Evolutionary conservation across 2,797 vertebrate genomes (phyloP), one percentile per base, ranked within the genome.

Genomic region (Siniperca undulata): DNA sequence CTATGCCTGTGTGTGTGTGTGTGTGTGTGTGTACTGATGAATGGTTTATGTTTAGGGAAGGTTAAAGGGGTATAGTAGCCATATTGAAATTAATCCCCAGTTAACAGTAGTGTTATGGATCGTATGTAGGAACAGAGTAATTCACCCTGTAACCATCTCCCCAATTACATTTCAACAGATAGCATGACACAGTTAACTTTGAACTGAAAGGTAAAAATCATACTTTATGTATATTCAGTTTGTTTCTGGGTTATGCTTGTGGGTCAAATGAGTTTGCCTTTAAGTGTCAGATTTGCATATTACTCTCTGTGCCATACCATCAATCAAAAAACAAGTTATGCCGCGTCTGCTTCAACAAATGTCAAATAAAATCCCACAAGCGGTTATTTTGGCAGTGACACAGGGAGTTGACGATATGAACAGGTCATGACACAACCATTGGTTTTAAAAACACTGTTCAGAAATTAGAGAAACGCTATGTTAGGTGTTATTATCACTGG

Each of bases 311-410:
- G 27, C 61, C 24, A 40, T 40, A 48, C 53, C 11, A 19, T 27
- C 12, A 44, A 46, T 36, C 0, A 34, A 61, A 59, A 74, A 74
- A 77, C 70, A 61, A 42, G 71, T 70, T 84, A 30, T 27, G n/a
- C 7, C 1, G 2, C 53, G 8, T 27, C 5, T 38, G 5, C 10
- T 17, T 16, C 3, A 64, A 24, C 2, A n/a, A 2, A 44, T 22
- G 19, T 60, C n/a, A 65, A 38, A 62, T 50, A 16, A 36, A 55
- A 60, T 55, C n/a, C 24, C 16, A 52, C 13, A 48, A 13, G 12
- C 3, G n/a, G 44, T 44, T 40, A 12, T 30, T 65, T 40, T 77
- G 16, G 20, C 19, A 20, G 2, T 1, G 3, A 52, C 4, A 14
- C 3, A 20, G 0, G 22, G 0, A 24, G 34, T 22, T 52, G 9